A percentile compares a stretch with the other conserved stretches of the same genome.
Conservation (phyloP, 2,113 vertebrate genomes). For the Delphinus delphis region DNA sequence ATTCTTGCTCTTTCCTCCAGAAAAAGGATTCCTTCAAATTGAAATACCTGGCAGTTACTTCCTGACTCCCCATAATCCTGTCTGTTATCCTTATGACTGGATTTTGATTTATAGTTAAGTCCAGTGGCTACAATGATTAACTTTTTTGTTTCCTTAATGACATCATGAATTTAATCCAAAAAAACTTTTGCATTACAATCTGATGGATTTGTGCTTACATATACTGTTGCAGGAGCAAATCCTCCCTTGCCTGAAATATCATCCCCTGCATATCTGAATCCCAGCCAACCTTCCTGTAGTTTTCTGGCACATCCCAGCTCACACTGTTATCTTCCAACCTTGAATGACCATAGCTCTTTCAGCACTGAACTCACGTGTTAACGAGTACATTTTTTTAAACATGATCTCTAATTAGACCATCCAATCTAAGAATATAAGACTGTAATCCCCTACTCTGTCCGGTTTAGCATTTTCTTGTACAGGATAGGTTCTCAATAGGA, state of each 20-base stretch:
- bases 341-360: neutral
- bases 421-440: neutral
- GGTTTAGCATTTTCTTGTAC: neutral
- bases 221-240: neutral
- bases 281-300: neutral
- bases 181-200: neutral
- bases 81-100: slow-evolving; percentile 29
- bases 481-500: neutral
- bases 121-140: neutral
- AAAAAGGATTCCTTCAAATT: slow-evolving; percentile 51
- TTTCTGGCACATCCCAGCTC: neutral
- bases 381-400: neutral
- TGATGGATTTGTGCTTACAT: neutral
- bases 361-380: neutral
- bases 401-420: neutral
- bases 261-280: neutral
- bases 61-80: slow-evolving; percentile 5
- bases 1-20: slow-evolving; percentile 61
- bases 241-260: neutral
- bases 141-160: neutral
- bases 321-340: neutral
- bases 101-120: slow-evolving; percentile 49
- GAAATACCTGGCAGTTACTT: slow-evolving; percentile 27
- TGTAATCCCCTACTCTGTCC: neutral
- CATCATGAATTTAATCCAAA: neutral